Evolutionary conservation across 30 jellyfish, hydroid and myxozoan species (phyloP).

Genomic region (Sanderia malayensis): DNA sequence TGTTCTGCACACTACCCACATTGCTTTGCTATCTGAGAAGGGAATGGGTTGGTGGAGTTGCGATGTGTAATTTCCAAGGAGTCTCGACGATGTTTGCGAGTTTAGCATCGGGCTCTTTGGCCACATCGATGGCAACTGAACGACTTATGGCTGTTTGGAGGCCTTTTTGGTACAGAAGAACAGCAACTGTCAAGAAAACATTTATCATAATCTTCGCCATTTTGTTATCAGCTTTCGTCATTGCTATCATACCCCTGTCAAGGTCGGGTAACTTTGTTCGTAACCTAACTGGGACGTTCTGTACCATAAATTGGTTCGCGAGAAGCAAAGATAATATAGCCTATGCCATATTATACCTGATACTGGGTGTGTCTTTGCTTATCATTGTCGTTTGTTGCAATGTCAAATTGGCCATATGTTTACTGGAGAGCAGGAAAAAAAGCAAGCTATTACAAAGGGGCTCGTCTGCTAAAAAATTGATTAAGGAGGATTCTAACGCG

Average conservation of each 20-base stretch:
- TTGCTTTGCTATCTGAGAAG: conserved; percentile 43
- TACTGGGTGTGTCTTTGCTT: conserved; percentile 31
- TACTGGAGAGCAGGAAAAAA: conserved; percentile 9
- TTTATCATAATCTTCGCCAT: conserved; percentile 2
- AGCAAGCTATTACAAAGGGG: conserved; percentile 22
- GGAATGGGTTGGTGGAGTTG: conserved; percentile 62
- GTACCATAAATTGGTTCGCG: conserved; percentile 72
- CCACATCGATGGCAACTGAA: conserved; percentile 66
- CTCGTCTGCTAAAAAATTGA: conserved; percentile 13
- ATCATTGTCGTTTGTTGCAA: conserved; percentile 31
- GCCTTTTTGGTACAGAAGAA: conserved; percentile 42
- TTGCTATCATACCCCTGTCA: conserved; percentile 49
- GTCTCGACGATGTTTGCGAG: conserved; percentile 67
- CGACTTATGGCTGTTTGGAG: conserved; percentile 54
- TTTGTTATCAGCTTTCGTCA: conserved; percentile 16
- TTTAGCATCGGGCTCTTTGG: conserved; percentile 61
- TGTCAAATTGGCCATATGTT: conserved; percentile 10
- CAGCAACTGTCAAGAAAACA: conserved; percentile 39
- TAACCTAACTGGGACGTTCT: conserved; percentile 60
- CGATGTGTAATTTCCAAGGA: conserved; percentile 71
- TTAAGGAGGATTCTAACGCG: conserved; percentile 13
- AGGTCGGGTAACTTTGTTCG: conserved; percentile 50
- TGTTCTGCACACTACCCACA: conserved; percentile 56
- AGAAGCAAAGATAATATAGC: conserved; percentile 41
- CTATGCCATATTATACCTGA: conserved; percentile 40